Percentiles rank a stretch among this genome's conserved stretches.
Evolutionary conservation across 2,113 vertebrate species (phyloP).

Genomic region (Fregetta grallaria): DNA sequence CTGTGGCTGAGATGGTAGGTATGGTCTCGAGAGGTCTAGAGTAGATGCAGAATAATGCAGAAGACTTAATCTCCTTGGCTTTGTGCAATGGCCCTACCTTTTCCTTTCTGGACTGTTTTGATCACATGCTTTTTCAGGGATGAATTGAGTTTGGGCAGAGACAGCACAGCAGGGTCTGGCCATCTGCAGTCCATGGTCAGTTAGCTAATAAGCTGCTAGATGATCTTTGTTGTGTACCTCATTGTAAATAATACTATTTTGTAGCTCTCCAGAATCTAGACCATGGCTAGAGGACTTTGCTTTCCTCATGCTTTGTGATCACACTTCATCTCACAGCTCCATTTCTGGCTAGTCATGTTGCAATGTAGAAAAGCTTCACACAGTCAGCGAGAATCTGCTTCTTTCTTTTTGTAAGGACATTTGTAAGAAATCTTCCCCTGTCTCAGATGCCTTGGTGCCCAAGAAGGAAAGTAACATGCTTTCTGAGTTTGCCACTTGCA

Average conservation of each 20-base stretch:
- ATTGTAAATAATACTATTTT: not conserved
- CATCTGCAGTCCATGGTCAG: not conserved
- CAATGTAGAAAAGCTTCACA: not conserved
- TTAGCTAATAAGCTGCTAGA: not conserved
- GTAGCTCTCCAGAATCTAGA: not conserved
- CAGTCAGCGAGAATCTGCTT: not conserved
- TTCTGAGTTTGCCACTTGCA: not conserved
- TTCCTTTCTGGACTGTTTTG: not conserved
- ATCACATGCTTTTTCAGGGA: not conserved
- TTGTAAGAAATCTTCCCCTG: not conserved
- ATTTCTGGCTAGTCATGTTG: not conserved
- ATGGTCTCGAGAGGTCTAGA: not conserved
- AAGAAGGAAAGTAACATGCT: not conserved
- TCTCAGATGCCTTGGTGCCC: not conserved
- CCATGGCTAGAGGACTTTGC: not conserved
- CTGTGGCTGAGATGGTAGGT: not conserved
- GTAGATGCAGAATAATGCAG: not conserved
- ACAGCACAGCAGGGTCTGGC: not conserved
- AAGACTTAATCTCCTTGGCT: not conserved
- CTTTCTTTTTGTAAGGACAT: not conserved
- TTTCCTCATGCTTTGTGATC: not conserved
- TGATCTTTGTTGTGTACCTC: not conserved
- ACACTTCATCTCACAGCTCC: too few species aligned
- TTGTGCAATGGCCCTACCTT: not conserved
- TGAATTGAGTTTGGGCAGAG: not conserved